Base-by-base conservation (phyloP, 2,113 vertebrate species). In the Formicarius rufipectus region DNA sequence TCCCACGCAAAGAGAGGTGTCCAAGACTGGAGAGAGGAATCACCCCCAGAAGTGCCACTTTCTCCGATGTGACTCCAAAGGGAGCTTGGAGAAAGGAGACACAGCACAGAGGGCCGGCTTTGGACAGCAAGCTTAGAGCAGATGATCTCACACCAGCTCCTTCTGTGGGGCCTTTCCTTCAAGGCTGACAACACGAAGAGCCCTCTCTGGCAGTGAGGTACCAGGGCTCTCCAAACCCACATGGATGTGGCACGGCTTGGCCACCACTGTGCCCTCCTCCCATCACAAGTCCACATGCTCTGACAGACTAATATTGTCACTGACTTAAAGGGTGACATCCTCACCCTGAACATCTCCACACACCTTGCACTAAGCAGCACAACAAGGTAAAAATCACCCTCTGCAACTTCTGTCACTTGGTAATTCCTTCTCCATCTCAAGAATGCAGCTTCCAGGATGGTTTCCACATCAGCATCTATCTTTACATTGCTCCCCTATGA, bases 211-310 rank as follows among this genome's bases (percentile, higher is more conserved):
- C 89, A 87, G 69, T 0, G 1, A 69, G 60, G 50, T 60, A 50
- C 31, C 58, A 40, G 25, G 7, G 47, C 33, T 71, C 67, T 62
- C 31, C 79, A 73, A 14, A 85, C n/a, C 53, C 78, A 69, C 0
- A 0, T 12, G 30, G 44, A 60, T 2, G 3, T 16, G 25, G 68
- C 42, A 9, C 0, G 0, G 28, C 23, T 85, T 33, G 45, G 45
- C 53, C 11, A 4, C 24, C 6, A 6, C 5, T 22, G 39, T 6
- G 68, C 64, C 42, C 58, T 75, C 31, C 58, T 75, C 79, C 64
- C 22, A 23, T 22, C 47, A 10, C 6, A 55, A 58, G 27, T 20
- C 52, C 30, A 3, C 33, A 9, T 0, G 3, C 60, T 69, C 40
- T 31, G 52, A 63, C 39, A 83, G 23, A 47, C 50, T 44, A 35